These are phyloP conservation scores for Lithobates pipiens DNA, from an alignment of 2,797 vertebrate species.

Conservation along the genomic window DNA sequence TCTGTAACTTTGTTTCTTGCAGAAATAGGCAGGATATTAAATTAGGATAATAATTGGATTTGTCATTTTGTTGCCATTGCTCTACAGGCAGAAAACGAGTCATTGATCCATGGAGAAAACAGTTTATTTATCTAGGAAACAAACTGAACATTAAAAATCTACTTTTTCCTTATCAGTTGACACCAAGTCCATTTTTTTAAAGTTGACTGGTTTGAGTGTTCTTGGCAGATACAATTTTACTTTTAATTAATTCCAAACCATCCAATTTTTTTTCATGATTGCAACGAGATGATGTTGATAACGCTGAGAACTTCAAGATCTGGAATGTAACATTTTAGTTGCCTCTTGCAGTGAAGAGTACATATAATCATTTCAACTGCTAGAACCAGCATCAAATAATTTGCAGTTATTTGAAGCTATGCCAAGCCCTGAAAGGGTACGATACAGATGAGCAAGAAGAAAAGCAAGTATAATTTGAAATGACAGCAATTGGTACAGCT, in stretches of 20 bases:
- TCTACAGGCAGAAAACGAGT: constrained; percentile 5
- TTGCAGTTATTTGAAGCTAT: constrained; percentile 49
- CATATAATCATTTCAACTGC: constrained; percentile 33
- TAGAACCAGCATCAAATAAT: constrained; percentile 51
- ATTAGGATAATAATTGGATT: constrained; percentile 24
- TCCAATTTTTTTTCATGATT: constrained; percentile 1
- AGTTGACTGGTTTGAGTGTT: constrained; percentile 16
- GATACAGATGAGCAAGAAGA: constrained; percentile 35
- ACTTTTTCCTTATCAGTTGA: constrained; percentile 21
- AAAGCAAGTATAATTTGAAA: constrained; percentile 38
- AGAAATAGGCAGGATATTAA: constrained; percentile 12
- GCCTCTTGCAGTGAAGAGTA: constrained; percentile 18
- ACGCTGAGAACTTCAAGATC: constrained; percentile 12
- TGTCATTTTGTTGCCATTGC: constrained; percentile 2
- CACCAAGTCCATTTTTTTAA: constrained; percentile 2
- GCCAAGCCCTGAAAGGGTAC: constrained; percentile 38
- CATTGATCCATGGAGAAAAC: neutral
- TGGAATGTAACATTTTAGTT: constrained; percentile 23
- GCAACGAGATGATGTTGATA: constrained; percentile 25
- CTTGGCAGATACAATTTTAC: constrained; percentile 17
- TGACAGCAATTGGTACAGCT: constrained; percentile 53
- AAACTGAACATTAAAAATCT: constrained; percentile 5
- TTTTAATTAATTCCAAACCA: constrained; percentile 22
- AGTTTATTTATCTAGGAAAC: constrained; percentile 13
- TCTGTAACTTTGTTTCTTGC: neutral